Evolutionary conservation across 2,888 invertebrate genomes (phyloP).

Genomic region (Stenodema calcarata): DNA sequence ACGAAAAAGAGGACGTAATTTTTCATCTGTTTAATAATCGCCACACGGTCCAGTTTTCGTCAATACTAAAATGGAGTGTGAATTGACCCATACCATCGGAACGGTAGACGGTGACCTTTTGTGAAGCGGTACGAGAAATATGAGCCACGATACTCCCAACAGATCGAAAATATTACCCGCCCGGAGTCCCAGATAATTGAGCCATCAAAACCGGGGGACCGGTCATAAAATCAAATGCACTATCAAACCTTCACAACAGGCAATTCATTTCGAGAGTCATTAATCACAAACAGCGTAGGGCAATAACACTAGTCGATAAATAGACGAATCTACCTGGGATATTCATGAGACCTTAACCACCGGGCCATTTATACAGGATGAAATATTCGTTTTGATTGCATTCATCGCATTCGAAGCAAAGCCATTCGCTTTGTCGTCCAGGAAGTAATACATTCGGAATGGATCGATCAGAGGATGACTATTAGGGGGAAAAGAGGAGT

Average conservation of each 20-base stretch:
- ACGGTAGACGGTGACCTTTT: neutral
- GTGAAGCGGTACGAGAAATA: neutral
- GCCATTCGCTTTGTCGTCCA: neutral
- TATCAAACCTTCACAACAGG: neutral
- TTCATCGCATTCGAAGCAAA: neutral
- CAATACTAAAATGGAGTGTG: neutral
- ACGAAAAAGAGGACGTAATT: too few species aligned
- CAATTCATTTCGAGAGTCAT: neutral
- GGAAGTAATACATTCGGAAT: conserved; percentile 4
- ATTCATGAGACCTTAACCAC: neutral
- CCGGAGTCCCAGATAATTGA: conserved; percentile 5
- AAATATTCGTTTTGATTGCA: conserved; percentile 2
- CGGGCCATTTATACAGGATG: neutral
- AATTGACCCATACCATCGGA: neutral
- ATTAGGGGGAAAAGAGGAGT: neutral
- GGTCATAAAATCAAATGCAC: conserved; percentile 20
- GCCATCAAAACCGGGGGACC: neutral
- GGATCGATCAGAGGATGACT: neutral
- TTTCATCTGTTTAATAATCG: too few species aligned
- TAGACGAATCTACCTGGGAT: neutral
- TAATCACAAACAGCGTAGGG: neutral
- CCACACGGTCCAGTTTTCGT: neutral
- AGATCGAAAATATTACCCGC: neutral
- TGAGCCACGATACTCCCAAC: neutral
- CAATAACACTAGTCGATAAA: conserved; percentile 14